These are phyloP conservation scores for Drosophila anceps DNA, from an alignment of 2,888 invertebrate species.

Conservation along the genomic window DNA sequence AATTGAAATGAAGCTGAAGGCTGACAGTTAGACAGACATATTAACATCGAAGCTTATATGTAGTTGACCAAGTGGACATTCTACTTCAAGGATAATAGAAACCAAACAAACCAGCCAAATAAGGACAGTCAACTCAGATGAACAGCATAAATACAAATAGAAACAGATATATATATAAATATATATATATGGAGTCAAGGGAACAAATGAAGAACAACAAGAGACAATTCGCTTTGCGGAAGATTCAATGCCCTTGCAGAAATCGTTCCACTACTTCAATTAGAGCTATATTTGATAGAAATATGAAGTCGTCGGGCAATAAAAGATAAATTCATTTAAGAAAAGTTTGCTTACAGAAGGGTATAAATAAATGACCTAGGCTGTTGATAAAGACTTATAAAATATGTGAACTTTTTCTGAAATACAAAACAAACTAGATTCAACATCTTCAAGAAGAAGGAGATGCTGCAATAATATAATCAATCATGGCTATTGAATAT, in stretches of 20 bases:
- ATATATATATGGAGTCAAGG: conserved; percentile 2
- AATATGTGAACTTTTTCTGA: not conserved
- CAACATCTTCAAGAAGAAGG: too few species aligned
- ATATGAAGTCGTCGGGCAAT: not conserved
- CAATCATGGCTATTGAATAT: not conserved
- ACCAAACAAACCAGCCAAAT: conserved; percentile 61
- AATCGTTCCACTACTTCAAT: not conserved
- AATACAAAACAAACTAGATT: not conserved
- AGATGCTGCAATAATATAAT: not conserved
- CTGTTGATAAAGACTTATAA: not conserved
- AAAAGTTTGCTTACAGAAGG: not conserved
- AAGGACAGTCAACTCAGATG: conserved; percentile 29
- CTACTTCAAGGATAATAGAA: conserved; percentile 72
- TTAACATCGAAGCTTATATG: conserved; percentile 39
- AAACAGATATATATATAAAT: conserved; percentile 4
- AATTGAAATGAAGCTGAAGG: conserved; percentile 62
- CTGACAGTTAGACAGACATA: conserved; percentile 16
- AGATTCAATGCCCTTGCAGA: not conserved
- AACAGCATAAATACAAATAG: conserved; percentile 2
- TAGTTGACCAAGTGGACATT: conserved; percentile 49
- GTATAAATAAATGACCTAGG: too few species aligned
- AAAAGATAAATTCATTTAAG: not conserved
- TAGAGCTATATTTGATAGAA: not conserved
- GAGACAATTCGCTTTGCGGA: not conserved
- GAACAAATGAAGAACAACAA: not conserved